phyloP scores from a whole-genome alignment of 2,888 invertebrate species.

The Cheilosia scutellata region DNA sequence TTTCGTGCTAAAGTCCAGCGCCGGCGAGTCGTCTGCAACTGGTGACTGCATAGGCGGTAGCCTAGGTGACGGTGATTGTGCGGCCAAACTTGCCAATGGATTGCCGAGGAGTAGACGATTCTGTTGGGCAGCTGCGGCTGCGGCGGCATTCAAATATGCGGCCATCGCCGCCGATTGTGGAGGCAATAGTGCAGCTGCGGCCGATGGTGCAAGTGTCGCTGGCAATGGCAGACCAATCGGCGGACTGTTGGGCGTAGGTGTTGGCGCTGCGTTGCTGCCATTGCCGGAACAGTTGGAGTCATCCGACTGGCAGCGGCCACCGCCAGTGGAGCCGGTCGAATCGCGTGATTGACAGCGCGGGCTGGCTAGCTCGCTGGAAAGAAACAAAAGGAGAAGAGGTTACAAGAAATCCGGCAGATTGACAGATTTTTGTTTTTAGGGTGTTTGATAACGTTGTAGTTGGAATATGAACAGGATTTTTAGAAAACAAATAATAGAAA shows the following conservation, averaged over 20 bases:
- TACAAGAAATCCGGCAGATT: background rate
- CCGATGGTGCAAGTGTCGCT: slow-evolving; percentile 88
- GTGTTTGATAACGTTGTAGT: background rate
- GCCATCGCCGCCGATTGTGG: slow-evolving; percentile 93
- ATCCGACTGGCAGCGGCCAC: slow-evolving; percentile 90
- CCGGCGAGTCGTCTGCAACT: slow-evolving; percentile 85
- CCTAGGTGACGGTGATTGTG: slow-evolving; percentile 83
- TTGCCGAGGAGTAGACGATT: slow-evolving; percentile 91
- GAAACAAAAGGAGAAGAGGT: slow-evolving; percentile 77
- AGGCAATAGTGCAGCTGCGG: slow-evolving; percentile 88
- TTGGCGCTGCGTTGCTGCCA: slow-evolving; percentile 85
- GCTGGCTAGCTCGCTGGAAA: slow-evolving; percentile 90
- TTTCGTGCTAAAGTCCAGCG: slow-evolving; percentile 93
- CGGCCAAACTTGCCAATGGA: slow-evolving; percentile 88
- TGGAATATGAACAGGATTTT: too few relatives aligned
- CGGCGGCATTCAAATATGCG: slow-evolving; percentile 90
- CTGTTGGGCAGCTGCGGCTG: slow-evolving; percentile 89
- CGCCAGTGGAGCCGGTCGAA: slow-evolving; percentile 87
- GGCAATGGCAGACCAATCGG: slow-evolving; percentile 88
- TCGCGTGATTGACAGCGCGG: slow-evolving; percentile 93
- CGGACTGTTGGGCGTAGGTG: slow-evolving; percentile 86
- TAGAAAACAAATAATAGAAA: too few relatives aligned
- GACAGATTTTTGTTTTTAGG: background rate
- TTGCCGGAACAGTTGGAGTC: slow-evolving; percentile 91
- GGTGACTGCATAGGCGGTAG: slow-evolving; percentile 86